Conservation (phyloP, 2,113 vertebrate species). For the Emydura subglobosa region DNA sequence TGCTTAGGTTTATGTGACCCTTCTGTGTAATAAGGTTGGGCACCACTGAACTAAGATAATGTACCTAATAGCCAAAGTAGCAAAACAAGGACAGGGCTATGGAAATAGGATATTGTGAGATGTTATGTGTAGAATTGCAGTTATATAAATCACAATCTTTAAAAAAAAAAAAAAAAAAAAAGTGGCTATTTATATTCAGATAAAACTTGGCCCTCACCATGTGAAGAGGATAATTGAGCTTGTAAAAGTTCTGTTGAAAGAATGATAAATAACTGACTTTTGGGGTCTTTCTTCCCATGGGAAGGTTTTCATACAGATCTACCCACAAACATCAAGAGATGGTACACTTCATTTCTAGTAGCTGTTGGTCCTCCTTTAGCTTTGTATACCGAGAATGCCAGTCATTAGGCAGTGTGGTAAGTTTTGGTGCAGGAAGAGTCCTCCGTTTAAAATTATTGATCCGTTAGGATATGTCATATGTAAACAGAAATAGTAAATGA, state of each 20-base stretch:
- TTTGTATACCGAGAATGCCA: neutral
- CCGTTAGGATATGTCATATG: neutral
- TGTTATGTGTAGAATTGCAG: neutral
- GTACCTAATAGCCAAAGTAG: neutral
- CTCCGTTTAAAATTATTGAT: neutral
- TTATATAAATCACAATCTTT: neutral
- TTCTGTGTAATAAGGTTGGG: too few species aligned
- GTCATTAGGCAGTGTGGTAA: neutral
- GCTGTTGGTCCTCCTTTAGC: neutral
- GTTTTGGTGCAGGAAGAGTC: neutral
- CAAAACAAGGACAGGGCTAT: neutral
- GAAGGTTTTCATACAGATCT: neutral
- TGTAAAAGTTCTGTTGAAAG: neutral
- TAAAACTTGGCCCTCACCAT: neutral
- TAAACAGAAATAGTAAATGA: neutral
- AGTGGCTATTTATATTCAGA: neutral
- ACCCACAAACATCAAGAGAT: neutral
- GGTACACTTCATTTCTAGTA: neutral
- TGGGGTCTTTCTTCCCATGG: neutral
- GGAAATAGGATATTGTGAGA: neutral
- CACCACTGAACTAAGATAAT: neutral
- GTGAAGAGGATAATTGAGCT: neutral
- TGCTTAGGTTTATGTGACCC: too few species aligned
- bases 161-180: neutral
- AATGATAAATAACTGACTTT: neutral